phyloP scores from a whole-genome alignment of 92 coral and sea anemone genomes.

The Porites lobata region DNA sequence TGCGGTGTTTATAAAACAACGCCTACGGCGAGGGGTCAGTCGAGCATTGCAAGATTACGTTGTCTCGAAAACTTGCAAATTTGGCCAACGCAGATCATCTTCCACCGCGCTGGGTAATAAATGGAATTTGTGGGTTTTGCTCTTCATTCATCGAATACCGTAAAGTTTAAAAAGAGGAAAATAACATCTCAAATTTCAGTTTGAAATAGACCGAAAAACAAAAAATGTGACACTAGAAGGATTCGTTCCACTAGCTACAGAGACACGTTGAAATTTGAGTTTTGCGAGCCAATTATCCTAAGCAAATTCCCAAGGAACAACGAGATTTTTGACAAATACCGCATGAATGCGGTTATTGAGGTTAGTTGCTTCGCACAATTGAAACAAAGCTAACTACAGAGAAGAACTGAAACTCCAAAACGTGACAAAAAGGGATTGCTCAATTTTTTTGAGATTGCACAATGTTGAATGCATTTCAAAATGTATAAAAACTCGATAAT shows the following conservation, averaged over 20 bases:
- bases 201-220: background rate
- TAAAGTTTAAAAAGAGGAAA: background rate
- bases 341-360: too few species aligned
- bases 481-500: background rate
- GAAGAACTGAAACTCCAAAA: background rate
- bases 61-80: constrained; percentile 63
- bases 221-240: background rate
- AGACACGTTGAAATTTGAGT: background rate
- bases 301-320: too few species aligned
- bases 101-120: background rate
- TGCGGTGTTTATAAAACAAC: constrained; percentile 46
- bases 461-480: background rate
- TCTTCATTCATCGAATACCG: background rate
- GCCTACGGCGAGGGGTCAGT: constrained; percentile 32
- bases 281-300: background rate
- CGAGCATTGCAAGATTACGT: constrained; percentile 18
- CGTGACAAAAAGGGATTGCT: background rate
- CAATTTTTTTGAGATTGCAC: background rate
- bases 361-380: background rate
- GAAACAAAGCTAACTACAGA: background rate
- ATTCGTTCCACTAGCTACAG: background rate
- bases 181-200: background rate
- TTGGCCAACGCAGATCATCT: constrained; percentile 16
- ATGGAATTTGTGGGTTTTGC: background rate
- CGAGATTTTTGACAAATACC: background rate